Evolutionary conservation across 2,797 vertebrate genomes (phyloP), one percentile per base, ranked within the genome.

Genomic region (Sebastolobus alascanus): DNA sequence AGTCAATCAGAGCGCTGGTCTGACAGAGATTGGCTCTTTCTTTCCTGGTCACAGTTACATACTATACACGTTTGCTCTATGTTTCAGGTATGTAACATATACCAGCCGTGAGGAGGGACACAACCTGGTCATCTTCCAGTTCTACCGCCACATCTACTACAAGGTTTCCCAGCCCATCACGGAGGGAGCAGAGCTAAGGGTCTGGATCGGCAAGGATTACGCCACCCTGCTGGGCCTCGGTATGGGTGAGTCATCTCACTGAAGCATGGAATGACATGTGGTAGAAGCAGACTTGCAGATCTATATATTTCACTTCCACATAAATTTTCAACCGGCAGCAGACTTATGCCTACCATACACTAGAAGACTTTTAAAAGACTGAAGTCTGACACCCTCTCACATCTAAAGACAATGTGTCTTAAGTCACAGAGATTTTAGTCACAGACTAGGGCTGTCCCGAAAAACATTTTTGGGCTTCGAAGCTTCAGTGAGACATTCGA

Each of bases 161-260:
- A 94, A 89, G 37, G 93, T 94, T 10, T 93, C 93, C 65, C 92
- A 94, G 84, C 74, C 91, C 31, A 91, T 96, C 67, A 16, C 88
- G 0, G 92, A 93, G 13, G 93, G 95, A 35, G 68, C 88, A 0
- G 94, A 96, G 83, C 93, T 96, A 33, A 90, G 87, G 68, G 95
- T 96, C 38, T 95, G 94, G 93, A 95, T 95, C 0, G 93, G 95
- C 8, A 93, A 92, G 84, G 96, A 96, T n/a, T 96, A 96, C 20
- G 95, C 94, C n/a, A 85, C 87, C 4, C 83, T 95, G n/a, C 74
- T 96, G 59, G 96, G 95, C 13, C 87, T 96, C 8, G 92, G 92
- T 40, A 87, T 93, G 85, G 92, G 95, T 95, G 90, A 94, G 90
- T 79, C 54, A 37, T 33, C 5, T 5, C 6, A 13, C 20, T 20